phyloP scores from a whole-genome alignment of 1,140 invertebrate species.

The Eubasilissa regina region DNA sequence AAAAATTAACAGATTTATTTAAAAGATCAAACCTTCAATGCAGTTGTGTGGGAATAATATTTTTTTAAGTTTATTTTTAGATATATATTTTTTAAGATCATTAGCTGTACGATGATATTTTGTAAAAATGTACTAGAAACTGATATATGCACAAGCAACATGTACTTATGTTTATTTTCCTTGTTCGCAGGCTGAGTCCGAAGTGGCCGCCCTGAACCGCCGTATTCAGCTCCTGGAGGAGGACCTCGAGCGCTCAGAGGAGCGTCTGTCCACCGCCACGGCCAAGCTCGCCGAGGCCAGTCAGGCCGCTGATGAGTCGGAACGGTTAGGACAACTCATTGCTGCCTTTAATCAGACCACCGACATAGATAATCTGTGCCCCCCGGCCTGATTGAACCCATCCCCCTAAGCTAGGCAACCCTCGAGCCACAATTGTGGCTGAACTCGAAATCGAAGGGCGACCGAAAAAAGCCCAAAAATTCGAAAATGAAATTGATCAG shows the following conservation, averaged over 20 bases:
- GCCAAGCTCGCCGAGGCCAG: slow-evolving; percentile 98
- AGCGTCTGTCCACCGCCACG: slow-evolving; percentile 95
- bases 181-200: slow-evolving; percentile 92
- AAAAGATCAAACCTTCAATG: too few relatives aligned
- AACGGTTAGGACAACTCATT: slow-evolving; percentile 85
- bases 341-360: slow-evolving; percentile 19
- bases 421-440: background rate
- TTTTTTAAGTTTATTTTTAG: too few relatives aligned
- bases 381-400: slow-evolving; percentile 3
- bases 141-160: background rate
- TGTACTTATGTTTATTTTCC: slow-evolving; percentile 27
- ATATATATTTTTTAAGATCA: too few relatives aligned
- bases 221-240: slow-evolving; percentile 99
- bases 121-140: background rate
- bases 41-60: too few relatives aligned
- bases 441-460: slow-evolving; percentile 6
- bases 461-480: background rate
- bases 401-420: too few relatives aligned
- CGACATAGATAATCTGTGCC: background rate
- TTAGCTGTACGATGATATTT: too few relatives aligned
- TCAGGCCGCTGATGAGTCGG: slow-evolving; percentile 98
- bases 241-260: slow-evolving; percentile 98
- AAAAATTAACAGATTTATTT: too few relatives aligned
- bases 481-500: background rate
- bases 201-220: slow-evolving; percentile 97